Base-by-base conservation (phyloP, 2,113 vertebrate genomes). In the Alligator mississippiensis region DNA sequence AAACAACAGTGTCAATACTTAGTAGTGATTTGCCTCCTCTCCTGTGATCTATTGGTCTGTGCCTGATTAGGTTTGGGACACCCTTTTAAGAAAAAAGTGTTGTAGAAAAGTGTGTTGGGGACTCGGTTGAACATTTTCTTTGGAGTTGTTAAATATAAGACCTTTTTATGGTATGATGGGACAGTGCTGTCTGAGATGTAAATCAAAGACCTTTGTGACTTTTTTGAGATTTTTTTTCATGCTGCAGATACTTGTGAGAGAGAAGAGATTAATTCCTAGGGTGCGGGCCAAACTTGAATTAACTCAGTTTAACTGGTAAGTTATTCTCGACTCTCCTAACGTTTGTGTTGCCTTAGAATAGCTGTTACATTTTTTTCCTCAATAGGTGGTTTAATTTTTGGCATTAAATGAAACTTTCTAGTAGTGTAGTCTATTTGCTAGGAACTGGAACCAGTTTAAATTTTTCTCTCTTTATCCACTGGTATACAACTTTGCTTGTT, bases 21-120 rank as follows among this genome's bases (percentile, higher is more conserved):
- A 47, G 47, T 9, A 47, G 47, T 74, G 59, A 60, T 38, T 17
- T 27, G 6, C 47, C 47, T 47, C 47, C 57, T 81, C 72, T 90
- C 82, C 88, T 94, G 79, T 90, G 21, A 86, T 90, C 93, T 77
- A 24, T 80, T 88, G 88, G 82, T 88, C 79, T 77, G 47, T 92
- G 89, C 34, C 57, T 76, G 54, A 84, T 79, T 84, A 83, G 87
- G 81, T 84, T 4, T 1, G 79, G 21, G 1, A 27, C 60, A 22
- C 0, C 4, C 77, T 82, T 61, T 83, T 64, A 21, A 1, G 82
- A 68, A 85, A 68, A 91, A 80, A 19, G 82, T 87, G 88, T 58
- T 66, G 64, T 82, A 88, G 78, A 34, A 22, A 24, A 1, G 47
- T 6, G 75, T 24, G 55, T 2, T 16, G 86, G 55, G 90, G 91